Conservation (phyloP, 1,140 invertebrate genomes). For the Thalassaphorura encarpata region DNA sequence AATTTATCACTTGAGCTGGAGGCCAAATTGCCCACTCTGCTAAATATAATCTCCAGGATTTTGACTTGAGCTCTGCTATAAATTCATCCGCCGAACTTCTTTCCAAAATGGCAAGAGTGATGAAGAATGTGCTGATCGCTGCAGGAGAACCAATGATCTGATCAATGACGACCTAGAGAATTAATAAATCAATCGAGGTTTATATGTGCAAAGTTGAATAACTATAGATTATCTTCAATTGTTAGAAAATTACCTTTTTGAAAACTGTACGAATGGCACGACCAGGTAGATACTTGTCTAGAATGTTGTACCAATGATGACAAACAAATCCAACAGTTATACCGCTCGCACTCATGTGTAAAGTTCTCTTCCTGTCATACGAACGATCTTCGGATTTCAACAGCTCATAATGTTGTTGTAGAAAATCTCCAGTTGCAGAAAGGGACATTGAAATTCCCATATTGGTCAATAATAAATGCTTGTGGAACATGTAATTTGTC, state of each 20-base stretch:
- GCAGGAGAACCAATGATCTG: conserved; percentile 80
- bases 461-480: conserved; percentile 74
- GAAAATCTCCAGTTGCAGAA: conserved; percentile 63
- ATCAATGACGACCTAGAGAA: conserved; percentile 55
- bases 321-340: conserved; percentile 66
- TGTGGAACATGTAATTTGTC: conserved; percentile 36
- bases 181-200: not conserved
- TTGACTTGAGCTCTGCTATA: conserved; percentile 59
- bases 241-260: conserved; percentile 52
- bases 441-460: conserved; percentile 65
- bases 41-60: conserved; percentile 65
- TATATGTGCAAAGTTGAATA: not conserved
- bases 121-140: conserved; percentile 68
- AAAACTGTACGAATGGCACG: conserved; percentile 55
- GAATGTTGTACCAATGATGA: conserved; percentile 70
- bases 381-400: conserved; percentile 36
- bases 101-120: conserved; percentile 63
- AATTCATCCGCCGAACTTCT: conserved; percentile 50
- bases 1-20: conserved; percentile 71
- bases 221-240: not conserved
- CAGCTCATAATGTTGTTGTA: conserved; percentile 67
- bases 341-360: conserved; percentile 69
- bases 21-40: conserved; percentile 75
- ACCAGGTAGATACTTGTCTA: conserved; percentile 60
- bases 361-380: conserved; percentile 57